Evolutionary conservation across 2,888 invertebrate genomes (phyloP).

Genomic region (Coronaproctus castanopsis): DNA sequence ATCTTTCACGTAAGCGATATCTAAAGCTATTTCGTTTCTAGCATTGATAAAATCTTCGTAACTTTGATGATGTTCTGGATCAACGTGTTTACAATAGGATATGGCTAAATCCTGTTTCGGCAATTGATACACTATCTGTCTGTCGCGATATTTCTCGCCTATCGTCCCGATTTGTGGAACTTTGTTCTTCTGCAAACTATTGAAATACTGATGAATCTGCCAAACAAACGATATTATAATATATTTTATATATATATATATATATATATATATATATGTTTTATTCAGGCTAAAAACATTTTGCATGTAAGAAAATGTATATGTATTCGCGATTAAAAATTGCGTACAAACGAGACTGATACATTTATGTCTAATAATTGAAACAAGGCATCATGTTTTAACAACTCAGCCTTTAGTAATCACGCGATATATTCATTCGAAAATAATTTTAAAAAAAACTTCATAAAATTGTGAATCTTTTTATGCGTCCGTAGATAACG

Average conservation of each 20-base stretch:
- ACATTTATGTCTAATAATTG: no score
- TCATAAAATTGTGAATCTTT: no score
- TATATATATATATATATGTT: no score
- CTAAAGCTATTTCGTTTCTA: conserved; percentile 85
- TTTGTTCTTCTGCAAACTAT: conserved; percentile 64
- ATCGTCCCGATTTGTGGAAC: conserved; percentile 47
- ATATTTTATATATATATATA: no score
- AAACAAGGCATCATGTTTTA: no score
- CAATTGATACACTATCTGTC: conserved; percentile 67
- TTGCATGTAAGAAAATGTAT: background rate
- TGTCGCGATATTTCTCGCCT: conserved; percentile 60
- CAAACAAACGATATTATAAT: no score
- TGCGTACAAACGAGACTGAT: no score
- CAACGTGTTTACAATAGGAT: conserved; percentile 71
- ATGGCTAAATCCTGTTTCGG: conserved; percentile 86
- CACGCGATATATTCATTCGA: no score
- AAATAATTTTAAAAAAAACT: no score
- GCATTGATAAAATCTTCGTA: conserved; percentile 88
- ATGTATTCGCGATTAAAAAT: background rate
- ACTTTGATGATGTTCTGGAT: conserved; percentile 50
- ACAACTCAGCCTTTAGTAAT: no score
- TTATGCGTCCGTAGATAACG: no score
- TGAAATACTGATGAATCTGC: conserved; percentile 83
- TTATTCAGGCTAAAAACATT: no score
- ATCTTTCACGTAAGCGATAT: conserved; percentile 50